Conservation (phyloP, 2,113 vertebrate species). For the Macrotus californicus region DNA sequence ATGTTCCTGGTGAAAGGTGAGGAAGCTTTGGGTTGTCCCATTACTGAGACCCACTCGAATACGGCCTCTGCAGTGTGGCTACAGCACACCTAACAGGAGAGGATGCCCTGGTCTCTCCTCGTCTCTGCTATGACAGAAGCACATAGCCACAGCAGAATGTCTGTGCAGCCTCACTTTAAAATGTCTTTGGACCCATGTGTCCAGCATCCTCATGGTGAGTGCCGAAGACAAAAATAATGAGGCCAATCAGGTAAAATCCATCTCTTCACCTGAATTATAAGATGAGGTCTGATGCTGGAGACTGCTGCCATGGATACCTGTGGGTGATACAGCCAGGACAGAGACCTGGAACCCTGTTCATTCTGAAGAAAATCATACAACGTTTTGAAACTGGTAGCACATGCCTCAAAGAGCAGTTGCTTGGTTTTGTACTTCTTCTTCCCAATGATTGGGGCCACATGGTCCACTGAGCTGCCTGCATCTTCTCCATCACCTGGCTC, state of each 20-base stretch:
- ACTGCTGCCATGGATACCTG: not conserved
- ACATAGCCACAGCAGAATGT: not conserved
- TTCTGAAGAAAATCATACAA: not conserved
- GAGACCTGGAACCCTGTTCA: not conserved
- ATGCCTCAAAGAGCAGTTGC: not conserved
- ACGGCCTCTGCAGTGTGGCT: not conserved
- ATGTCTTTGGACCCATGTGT: not conserved
- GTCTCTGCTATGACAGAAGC: accelerated
- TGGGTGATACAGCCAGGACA: not conserved
- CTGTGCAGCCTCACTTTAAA: not conserved
- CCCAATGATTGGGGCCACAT: not conserved
- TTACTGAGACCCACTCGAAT: not conserved
- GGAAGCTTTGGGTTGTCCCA: not conserved
- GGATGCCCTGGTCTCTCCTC: not conserved
- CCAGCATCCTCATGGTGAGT: not conserved
- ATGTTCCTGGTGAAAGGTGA: not conserved
- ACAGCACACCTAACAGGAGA: not conserved
- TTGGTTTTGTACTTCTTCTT: not conserved
- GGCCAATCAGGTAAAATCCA: not conserved
- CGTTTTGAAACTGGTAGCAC: not conserved
- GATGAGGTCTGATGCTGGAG: not conserved
- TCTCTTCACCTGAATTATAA: not conserved
- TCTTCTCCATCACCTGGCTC: not conserved
- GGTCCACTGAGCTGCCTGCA: not conserved
- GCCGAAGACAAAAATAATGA: not conserved